Evolutionary conservation across 2,113 vertebrate species (phyloP).

Genomic region (Calonectris borealis): DNA sequence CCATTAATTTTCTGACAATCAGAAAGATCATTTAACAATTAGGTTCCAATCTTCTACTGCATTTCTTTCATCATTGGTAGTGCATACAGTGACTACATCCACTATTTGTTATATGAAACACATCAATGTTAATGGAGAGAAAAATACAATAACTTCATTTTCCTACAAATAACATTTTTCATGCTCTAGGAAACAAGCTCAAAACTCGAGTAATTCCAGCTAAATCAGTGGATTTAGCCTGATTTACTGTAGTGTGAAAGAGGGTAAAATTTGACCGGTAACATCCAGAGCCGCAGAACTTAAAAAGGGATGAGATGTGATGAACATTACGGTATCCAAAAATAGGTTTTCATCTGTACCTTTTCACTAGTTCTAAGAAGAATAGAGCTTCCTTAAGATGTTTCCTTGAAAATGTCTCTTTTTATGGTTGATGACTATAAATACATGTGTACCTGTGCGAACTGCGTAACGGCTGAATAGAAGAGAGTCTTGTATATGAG

Average conservation of each 20-base stretch:
- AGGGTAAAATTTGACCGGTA: background rate
- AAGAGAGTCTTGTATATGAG: background rate
- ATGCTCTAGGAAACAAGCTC: background rate
- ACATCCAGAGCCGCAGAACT: background rate
- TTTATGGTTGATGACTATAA: background rate
- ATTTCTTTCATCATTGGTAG: background rate
- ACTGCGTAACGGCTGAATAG: accelerated
- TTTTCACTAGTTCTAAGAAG: background rate
- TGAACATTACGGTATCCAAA: background rate
- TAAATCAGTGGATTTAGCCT: conserved; percentile 32
- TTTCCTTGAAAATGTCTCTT: background rate
- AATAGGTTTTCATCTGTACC: background rate
- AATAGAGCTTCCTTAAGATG: background rate
- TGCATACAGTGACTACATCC: background rate
- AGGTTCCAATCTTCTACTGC: conserved; percentile 1
- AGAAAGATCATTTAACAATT: background rate
- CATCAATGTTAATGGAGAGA: background rate
- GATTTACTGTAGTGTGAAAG: background rate
- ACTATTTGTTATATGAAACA: background rate
- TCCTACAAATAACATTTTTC: background rate
- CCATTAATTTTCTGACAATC: conserved; percentile 8
- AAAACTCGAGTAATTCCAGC: background rate
- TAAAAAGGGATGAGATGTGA: background rate
- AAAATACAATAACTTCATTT: background rate
- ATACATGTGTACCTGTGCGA: accelerated